Evolutionary conservation across 2,113 vertebrate species (phyloP), one percentile per base, ranked within the genome.

Genomic region (Tragelaphus imberbis): DNA sequence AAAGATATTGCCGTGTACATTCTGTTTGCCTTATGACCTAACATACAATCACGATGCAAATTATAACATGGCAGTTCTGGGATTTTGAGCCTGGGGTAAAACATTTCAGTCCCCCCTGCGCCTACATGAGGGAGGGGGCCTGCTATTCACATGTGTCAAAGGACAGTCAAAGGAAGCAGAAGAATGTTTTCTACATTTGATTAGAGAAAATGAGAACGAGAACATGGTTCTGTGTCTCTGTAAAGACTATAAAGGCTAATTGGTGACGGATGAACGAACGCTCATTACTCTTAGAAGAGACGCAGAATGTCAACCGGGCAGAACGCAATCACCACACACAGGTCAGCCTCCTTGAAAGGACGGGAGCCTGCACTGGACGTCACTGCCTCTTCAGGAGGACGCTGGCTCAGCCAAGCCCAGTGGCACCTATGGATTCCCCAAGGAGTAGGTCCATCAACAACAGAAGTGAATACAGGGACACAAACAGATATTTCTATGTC

Each of bases 301-400:
- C 14, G 33, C 16, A 56, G 63, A 97, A 91, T 75, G 81, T 53
- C 97, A 71, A 21, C 3, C 12, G 1, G 40, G 55, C 40, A 44
- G 44, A 40, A 87, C 6, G 65, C 27, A 36, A 30, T 63, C 63
- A 40, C 58, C 7, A 2, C 7, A 49, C 36, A 47, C 10, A 33
- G 47, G 30, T 28, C 63, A 4, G n/a, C 77, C 71, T 77, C 95
- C 81, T 81, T 0, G 0, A 13, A 44, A 58, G 65, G 68, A 65
- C 16, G 7, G 0, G 16, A 3, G 2, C 40, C 51, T 23, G 33
- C 28, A 1, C 6, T 1, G 36, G 36, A 8, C 1, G 0, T 19
- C 12, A 19, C 59, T 0, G 1, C 0, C 13, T 28, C 25, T 4
- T 0, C 7, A 14, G 30, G 33, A 80, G 56, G 84, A 58, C 2